phyloP scores from a whole-genome alignment of 2,113 vertebrate genomes.

The Caranx ignobilis region DNA sequence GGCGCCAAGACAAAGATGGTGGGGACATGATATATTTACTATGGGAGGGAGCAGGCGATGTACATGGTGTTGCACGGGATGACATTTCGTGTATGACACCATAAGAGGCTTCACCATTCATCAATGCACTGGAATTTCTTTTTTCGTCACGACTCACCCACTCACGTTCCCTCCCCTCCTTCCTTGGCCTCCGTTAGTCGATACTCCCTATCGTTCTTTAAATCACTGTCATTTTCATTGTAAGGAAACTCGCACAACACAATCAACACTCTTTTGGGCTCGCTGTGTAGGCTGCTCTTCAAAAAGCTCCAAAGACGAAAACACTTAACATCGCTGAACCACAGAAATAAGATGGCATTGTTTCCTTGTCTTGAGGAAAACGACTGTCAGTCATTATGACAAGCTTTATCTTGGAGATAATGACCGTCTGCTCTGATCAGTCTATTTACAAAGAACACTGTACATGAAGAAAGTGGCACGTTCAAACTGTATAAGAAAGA shows the following conservation, averaged over 20 bases:
- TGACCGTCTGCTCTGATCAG: constrained; percentile 31
- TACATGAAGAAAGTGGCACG: background rate
- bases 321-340: constrained; percentile 3
- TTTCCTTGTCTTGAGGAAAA: background rate
- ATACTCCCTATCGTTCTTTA: background rate
- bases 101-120: background rate
- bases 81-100: background rate
- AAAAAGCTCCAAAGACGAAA: background rate
- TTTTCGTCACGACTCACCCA: background rate
- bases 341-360: constrained; percentile 2
- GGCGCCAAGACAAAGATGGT: background rate
- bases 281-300: background rate
- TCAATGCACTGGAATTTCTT: background rate
- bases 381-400: constrained; percentile 9
- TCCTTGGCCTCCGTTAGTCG: background rate
- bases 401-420: constrained; percentile 11
- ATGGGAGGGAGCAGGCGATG: background rate
- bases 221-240: background rate
- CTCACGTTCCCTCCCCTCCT: background rate
- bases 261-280: background rate
- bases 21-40: background rate
- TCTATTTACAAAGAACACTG: background rate
- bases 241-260: background rate
- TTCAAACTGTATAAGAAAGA: background rate
- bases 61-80: background rate